Conservation (phyloP, 2,797 vertebrate genomes). For the Anguilla pacifica region DNA sequence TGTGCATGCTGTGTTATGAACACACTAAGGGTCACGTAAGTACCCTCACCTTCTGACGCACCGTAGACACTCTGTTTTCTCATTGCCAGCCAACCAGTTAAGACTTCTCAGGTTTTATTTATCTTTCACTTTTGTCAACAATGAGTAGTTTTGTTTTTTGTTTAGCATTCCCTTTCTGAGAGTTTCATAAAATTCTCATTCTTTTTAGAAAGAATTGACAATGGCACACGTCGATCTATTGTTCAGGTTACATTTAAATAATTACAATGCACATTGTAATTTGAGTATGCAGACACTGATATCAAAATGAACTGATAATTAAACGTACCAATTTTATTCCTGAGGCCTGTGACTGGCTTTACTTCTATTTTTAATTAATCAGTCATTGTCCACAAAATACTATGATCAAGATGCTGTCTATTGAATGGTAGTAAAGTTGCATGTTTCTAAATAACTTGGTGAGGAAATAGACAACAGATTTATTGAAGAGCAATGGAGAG, state of each 20-base stretch:
- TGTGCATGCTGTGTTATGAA: not conserved
- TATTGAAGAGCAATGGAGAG: not conserved
- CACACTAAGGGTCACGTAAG: not conserved
- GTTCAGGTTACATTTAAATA: not conserved
- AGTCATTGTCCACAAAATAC: not conserved
- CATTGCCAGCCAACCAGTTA: not conserved
- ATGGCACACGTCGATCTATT: not conserved
- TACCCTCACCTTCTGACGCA: not conserved
- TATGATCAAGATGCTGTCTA: not conserved
- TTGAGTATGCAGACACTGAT: not conserved
- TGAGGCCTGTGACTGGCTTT: not conserved
- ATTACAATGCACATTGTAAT: not conserved
- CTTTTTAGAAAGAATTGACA: not conserved
- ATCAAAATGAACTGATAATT: not conserved
- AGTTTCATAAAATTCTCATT: not conserved
- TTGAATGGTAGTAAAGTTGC: not conserved
- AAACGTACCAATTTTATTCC: not conserved
- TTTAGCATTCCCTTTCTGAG: conserved; percentile 17
- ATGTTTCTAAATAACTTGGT: not conserved
- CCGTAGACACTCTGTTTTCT: not conserved
- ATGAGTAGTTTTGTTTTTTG: conserved; percentile 11
- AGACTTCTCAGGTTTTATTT: conserved; percentile 19
- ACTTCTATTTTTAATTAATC: not conserved
- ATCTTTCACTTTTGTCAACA: conserved; percentile 5
- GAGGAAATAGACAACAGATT: not conserved